Evolutionary conservation across 2,888 invertebrate genomes (phyloP), one percentile per base, ranked within the genome.

Genomic region (Alloplasta piceator): DNA sequence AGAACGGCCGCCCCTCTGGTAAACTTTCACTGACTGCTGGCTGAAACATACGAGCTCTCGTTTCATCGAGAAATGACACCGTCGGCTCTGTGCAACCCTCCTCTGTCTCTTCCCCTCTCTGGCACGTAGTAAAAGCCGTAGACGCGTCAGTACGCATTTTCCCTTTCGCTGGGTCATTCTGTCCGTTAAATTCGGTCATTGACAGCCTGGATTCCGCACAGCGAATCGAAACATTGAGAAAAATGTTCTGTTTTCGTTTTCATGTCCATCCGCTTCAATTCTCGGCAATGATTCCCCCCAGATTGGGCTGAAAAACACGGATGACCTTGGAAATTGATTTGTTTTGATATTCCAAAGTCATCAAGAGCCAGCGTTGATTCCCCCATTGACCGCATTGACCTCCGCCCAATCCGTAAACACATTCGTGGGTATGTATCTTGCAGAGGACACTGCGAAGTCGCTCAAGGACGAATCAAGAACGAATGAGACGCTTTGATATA

Each of bases 21-120:
- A 73, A 61, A 82, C 82, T 82, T 82, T 82, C 82, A 75, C 82
- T 82, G 70, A 78, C 71, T 70, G 72, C 61, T 52, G 67, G 52
- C 50, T 64, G 48, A 10, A 60, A 78, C 60, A 61, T 60, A 67
- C 72, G 61, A 60, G 60, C 68, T 68, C 52, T 56, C 56, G 67
- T 75, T 75, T 52, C 78, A 70, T 78, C 67, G 71, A 60, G 71
- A 66, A 81, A 81, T 72, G 81, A 81, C 78, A 74, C 66, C 66
- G 61, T 39, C 26, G 43, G 60, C 78, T 78, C 67, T 75, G 26
- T 26, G 26, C 75, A 60, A 75, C 68, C 68, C 68, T 60, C 61
- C 60, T 75, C 60, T 68, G 6, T 36, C 60, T 75, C 67, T 68
- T n/a, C n/a, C 52, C 52, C 61, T 75, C 66, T 75, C n/a, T 14